These are phyloP conservation scores for Pao palembangensis DNA, from an alignment of 2,113 vertebrate species.

Conservation along the genomic window DNA sequence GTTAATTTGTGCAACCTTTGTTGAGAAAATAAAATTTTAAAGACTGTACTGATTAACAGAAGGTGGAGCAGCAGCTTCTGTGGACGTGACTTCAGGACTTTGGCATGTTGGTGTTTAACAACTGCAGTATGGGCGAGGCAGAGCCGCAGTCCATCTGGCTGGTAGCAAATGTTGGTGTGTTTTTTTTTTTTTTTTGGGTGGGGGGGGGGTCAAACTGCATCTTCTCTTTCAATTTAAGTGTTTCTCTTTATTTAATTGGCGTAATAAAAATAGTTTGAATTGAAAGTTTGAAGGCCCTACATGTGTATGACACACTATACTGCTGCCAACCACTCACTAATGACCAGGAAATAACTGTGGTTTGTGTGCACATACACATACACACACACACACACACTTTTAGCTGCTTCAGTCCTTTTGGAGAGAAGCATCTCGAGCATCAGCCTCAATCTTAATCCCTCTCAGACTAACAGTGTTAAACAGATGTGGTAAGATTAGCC, in stretches of 20 bases:
- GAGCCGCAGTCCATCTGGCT: not conserved
- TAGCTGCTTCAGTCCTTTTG: conserved; percentile 7
- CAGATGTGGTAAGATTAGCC: conserved; percentile 7
- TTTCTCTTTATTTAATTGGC: conserved; percentile 22
- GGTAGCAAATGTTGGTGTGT: not conserved
- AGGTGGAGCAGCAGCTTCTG: not conserved
- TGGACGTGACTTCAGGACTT: not conserved
- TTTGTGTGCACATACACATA: conserved; percentile 13
- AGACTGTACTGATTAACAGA: not conserved
- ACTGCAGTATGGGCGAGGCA: not conserved
- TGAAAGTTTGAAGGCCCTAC: conserved; percentile 25
- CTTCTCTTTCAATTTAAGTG: conserved; percentile 22
- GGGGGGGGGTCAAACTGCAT: conserved; percentile 2
- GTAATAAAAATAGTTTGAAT: conserved; percentile 31
- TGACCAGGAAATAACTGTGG: conserved; percentile 75
- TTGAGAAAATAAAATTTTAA: not conserved
- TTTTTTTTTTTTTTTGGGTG: no score
- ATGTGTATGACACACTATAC: conserved; percentile 22
- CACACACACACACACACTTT: conserved; percentile 26
- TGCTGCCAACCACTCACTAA: conserved; percentile 58
- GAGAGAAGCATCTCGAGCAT: conserved; percentile 15
- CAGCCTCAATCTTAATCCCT: conserved; percentile 21
- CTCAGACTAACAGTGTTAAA: conserved; percentile 2
- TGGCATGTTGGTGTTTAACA: not conserved
- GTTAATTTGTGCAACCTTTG: not conserved